Percentiles rank a stretch among this genome's conserved stretches.
Evolutionary conservation across 2,888 invertebrate species (phyloP).

Genomic region (Synanthedon formicaeformis): DNA sequence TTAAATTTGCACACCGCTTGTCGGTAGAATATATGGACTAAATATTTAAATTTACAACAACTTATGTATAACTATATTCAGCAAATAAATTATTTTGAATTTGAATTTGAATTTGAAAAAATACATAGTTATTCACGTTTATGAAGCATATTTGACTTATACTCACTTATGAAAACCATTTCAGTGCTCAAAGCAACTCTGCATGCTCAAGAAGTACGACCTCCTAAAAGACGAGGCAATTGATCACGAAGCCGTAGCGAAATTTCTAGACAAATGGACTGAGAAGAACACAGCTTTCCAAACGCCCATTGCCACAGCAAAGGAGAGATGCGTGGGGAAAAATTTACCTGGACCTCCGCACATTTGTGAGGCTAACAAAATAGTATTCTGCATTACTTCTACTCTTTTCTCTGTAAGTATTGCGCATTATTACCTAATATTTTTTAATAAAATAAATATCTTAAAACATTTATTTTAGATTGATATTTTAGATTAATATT

Average conservation of each 20-base stretch:
- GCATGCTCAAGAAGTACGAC: conserved; percentile 32
- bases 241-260: conserved; percentile 22
- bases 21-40: too few species aligned
- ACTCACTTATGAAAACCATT: not conserved
- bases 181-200: conserved; percentile 39
- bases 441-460: too few species aligned
- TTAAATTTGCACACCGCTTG: too few species aligned
- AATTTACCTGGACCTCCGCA: conserved; percentile 25
- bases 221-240: conserved; percentile 25
- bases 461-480: too few species aligned
- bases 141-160: too few species aligned
- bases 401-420: conserved; percentile 26
- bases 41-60: too few species aligned
- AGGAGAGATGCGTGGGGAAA: conserved; percentile 24
- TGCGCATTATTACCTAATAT: not conserved
- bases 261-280: conserved; percentile 27
- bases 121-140: too few species aligned
- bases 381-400: conserved; percentile 32
- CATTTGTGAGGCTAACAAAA: conserved; percentile 32
- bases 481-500: too few species aligned
- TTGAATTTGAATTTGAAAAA: too few species aligned
- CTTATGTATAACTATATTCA: too few species aligned
- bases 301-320: conserved; percentile 21
- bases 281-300: conserved; percentile 25
- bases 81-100: too few species aligned